A percentile compares a stretch with the other conserved stretches of the same genome.
Conservation (phyloP, 1,140 invertebrate genomes). For the Harlomillsia oculata region DNA sequence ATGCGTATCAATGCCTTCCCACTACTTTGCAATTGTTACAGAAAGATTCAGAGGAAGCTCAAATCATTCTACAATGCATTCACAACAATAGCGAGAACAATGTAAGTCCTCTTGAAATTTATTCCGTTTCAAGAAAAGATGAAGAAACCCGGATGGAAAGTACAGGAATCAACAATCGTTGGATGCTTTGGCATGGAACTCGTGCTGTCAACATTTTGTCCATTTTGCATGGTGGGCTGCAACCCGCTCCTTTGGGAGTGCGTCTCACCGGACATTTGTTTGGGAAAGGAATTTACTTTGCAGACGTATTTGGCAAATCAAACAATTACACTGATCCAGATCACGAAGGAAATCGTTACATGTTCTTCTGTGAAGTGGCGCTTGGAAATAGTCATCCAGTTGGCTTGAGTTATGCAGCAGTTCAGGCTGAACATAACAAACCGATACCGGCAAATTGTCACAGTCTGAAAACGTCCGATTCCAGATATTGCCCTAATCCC, state of each 20-base stretch:
- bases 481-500: constrained; percentile 19
- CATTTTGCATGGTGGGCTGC: constrained; percentile 41
- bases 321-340: too few relatives aligned
- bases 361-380: constrained; percentile 32
- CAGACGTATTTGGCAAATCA: constrained; percentile 42
- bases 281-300: constrained; percentile 44
- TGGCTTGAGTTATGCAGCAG: neutral
- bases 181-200: constrained; percentile 45
- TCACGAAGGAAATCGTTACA: too few relatives aligned
- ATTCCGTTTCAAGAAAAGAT: constrained; percentile 37
- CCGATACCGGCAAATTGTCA: neutral
- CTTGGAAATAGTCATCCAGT: constrained; percentile 24
- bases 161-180: constrained; percentile 36
- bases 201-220: constrained; percentile 41
- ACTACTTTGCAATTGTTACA: constrained; percentile 39
- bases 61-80: constrained; percentile 45
- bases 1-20: constrained; percentile 42
- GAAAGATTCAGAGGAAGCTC: constrained; percentile 38
- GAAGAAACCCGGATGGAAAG: constrained; percentile 36
- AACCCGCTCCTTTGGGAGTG: constrained; percentile 40
- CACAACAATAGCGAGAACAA: constrained; percentile 39
- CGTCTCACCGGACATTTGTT: constrained; percentile 39
- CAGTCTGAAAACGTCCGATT: constrained; percentile 27
- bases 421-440: neutral
- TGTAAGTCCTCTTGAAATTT: constrained; percentile 38